Percentiles rank a stretch among this genome's conserved stretches.
Conservation (phyloP, 2,113 vertebrate species). For the Macroglossus sobrinus region DNA sequence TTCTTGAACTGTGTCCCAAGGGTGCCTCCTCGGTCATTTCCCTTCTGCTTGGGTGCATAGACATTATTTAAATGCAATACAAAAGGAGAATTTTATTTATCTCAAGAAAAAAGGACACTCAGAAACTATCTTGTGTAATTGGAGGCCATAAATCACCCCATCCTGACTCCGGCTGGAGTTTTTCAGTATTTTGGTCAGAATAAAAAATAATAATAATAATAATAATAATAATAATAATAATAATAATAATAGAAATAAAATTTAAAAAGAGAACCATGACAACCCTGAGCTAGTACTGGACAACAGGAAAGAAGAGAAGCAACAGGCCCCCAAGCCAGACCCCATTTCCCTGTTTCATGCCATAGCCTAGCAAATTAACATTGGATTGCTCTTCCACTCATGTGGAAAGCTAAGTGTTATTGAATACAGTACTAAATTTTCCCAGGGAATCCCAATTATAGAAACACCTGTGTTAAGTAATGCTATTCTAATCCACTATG, state of each 20-base stretch:
- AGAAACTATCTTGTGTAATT: conserved; percentile 6
- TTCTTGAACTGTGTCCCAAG: not conserved
- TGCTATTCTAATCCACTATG: conserved; percentile 56
- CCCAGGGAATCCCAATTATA: conserved; percentile 66
- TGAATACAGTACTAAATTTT: conserved; percentile 67
- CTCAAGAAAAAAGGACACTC: conserved; percentile 28
- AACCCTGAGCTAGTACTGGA: not conserved
- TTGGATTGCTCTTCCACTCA: conserved; percentile 43
- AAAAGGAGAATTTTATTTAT: conserved; percentile 35
- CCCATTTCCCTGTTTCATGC: conserved; percentile 24
- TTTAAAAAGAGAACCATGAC: conserved; percentile 33
- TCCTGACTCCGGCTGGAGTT: not conserved
- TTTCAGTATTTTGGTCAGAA: conserved; percentile 39
- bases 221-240: not conserved
- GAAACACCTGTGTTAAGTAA: conserved; percentile 71
- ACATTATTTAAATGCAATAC: conserved; percentile 40
- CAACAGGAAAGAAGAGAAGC: conserved; percentile 48
- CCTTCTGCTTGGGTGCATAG: not conserved
- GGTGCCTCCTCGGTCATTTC: not conserved
- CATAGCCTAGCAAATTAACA: conserved; percentile 56
- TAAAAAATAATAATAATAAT: not conserved
- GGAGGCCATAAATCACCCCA: conserved; percentile 20
- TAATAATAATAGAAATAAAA: not conserved
- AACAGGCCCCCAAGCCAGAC: conserved; percentile 44
- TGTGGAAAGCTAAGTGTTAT: conserved; percentile 51